A percentile compares a stretch with the other conserved stretches of the same genome.
phyloP scores from a whole-genome alignment of 2,797 vertebrate species.

The Eupleurogrammus muticus region DNA sequence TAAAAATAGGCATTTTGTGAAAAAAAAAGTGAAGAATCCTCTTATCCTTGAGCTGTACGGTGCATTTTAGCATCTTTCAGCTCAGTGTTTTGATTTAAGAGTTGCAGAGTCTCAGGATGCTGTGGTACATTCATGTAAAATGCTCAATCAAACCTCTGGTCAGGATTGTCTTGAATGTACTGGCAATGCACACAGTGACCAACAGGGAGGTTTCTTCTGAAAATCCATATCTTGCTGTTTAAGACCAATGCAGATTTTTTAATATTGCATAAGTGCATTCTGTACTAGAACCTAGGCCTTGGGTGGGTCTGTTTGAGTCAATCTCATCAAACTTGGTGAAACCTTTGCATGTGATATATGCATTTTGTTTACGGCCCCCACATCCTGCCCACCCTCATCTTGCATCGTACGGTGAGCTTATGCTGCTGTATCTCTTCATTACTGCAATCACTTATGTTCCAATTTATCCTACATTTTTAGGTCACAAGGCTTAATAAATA shows the following conservation, averaged over 20 bases:
- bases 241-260: not conserved
- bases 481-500: slow-evolving; percentile 43
- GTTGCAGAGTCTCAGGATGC: no score
- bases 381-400: not conserved
- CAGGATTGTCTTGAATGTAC: not conserved
- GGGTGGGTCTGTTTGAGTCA: no score
- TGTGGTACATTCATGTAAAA: not conserved
- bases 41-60: no score
- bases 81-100: no score
- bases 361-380: no score
- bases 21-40: no score
- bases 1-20: no score
- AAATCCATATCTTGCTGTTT: not conserved
- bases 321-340: no score
- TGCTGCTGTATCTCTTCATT: slow-evolving; percentile 14
- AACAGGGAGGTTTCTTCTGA: not conserved
- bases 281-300: not conserved
- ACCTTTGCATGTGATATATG: no score
- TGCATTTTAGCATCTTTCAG: no score
- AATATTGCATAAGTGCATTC: not conserved
- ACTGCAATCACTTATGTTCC: slow-evolving; percentile 31
- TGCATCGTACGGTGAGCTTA: not conserved
- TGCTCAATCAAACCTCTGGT: slow-evolving; percentile 3
- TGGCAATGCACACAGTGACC: not conserved
- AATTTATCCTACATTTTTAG: slow-evolving; percentile 24